These are phyloP conservation scores for Delia radicum DNA, from an alignment of 1,140 invertebrate genomes.

Conservation along the genomic window DNA sequence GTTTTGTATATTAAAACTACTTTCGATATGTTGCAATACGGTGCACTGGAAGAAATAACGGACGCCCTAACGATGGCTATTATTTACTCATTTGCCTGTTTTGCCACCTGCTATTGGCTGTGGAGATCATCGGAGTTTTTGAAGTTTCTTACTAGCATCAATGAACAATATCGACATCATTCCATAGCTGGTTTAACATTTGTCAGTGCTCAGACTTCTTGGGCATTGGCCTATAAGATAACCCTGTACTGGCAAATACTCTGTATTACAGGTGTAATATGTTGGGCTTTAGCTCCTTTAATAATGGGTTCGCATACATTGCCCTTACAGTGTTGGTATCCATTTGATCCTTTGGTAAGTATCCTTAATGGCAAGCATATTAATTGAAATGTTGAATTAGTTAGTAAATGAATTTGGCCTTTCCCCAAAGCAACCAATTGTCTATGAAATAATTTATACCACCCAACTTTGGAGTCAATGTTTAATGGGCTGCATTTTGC, in stretches of 20 bases:
- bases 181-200: slow-evolving; percentile 47
- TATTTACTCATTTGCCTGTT: slow-evolving; percentile 45
- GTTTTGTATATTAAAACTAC: slow-evolving; percentile 43
- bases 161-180: slow-evolving; percentile 44
- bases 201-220: slow-evolving; percentile 35
- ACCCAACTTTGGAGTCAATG: slow-evolving; percentile 43
- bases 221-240: slow-evolving; percentile 30
- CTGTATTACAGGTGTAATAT: slow-evolving; percentile 36
- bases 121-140: slow-evolving; percentile 31
- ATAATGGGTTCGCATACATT: slow-evolving; percentile 35
- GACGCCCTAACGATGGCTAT: slow-evolving; percentile 48
- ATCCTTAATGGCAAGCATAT: background rate
- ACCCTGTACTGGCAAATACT: slow-evolving; percentile 32
- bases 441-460: slow-evolving; percentile 39
- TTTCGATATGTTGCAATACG: slow-evolving; percentile 39
- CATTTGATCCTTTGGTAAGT: slow-evolving; percentile 42
- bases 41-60: slow-evolving; percentile 44
- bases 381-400: background rate
- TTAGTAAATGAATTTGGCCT: background rate
- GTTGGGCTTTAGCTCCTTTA: slow-evolving; percentile 42
- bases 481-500: slow-evolving; percentile 36
- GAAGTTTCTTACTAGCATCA: slow-evolving; percentile 37
- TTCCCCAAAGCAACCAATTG: slow-evolving; percentile 30
- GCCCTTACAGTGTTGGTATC: slow-evolving; percentile 48
- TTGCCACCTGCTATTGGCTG: slow-evolving; percentile 42